These are phyloP conservation scores for Chionis minor DNA, from an alignment of 2,113 vertebrate genomes.

Conservation along the genomic window DNA sequence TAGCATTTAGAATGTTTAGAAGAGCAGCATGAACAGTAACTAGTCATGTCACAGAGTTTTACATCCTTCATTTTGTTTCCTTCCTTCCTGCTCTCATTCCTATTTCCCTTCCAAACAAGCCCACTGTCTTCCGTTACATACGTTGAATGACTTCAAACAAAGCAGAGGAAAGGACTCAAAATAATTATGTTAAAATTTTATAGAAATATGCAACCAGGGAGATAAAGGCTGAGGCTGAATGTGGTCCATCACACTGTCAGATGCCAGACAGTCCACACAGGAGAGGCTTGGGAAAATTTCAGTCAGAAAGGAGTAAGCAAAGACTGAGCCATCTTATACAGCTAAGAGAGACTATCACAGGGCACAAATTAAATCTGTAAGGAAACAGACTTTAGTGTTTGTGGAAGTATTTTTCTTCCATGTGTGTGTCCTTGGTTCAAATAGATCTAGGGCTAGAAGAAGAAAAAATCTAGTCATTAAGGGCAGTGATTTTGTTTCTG, in stretches of 20 bases:
- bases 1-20: neutral
- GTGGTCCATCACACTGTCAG: neutral
- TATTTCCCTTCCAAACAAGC: neutral
- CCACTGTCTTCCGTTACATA: neutral
- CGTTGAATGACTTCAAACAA: neutral
- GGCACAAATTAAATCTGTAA: neutral
- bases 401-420: neutral
- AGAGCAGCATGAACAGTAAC: neutral
- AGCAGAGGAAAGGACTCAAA: neutral
- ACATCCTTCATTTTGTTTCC: neutral
- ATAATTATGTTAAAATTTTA: neutral
- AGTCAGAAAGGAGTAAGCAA: neutral
- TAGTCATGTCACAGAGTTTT: neutral
- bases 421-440: neutral
- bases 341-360: neutral
- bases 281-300: neutral
- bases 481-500: neutral
- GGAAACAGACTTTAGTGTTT: neutral
- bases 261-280: neutral
- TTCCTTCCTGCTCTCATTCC: neutral
- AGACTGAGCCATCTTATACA: neutral
- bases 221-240: neutral
- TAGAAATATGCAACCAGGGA: neutral
- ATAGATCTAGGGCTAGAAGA: neutral
- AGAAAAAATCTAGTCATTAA: neutral